Percentiles rank a stretch among this genome's conserved stretches.
Evolutionary conservation across 2,797 vertebrate species (phyloP).

Genomic region (Phylloscopus collybita): DNA sequence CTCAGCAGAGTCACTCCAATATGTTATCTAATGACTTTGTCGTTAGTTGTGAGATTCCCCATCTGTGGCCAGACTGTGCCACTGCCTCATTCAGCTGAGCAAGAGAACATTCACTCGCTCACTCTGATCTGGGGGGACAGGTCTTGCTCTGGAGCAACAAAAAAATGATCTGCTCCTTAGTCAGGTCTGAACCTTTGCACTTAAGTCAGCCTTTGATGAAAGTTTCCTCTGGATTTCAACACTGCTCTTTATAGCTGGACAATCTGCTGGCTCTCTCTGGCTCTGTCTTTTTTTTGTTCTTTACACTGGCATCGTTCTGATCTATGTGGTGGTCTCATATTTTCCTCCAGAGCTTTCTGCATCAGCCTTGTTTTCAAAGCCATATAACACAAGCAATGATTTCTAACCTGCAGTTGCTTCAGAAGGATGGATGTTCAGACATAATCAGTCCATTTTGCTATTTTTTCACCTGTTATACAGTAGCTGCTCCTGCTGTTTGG

Average conservation of each 20-base stretch:
- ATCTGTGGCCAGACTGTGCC: slow-evolving; percentile 46
- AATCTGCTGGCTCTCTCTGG: not conserved
- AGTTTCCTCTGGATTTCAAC: not conserved
- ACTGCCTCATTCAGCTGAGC: not conserved
- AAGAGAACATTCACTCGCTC: not conserved
- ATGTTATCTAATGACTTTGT: slow-evolving; percentile 14
- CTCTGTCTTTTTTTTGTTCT: not conserved
- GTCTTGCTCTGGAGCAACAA: slow-evolving; percentile 17
- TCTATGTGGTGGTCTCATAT: slow-evolving; percentile 11
- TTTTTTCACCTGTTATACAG: slow-evolving; percentile 27
- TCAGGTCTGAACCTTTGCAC: slow-evolving; percentile 36
- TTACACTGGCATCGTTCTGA: not conserved
- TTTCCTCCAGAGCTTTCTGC: slow-evolving; percentile 15
- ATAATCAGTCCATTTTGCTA: not conserved
- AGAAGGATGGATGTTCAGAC: slow-evolving; percentile 12
- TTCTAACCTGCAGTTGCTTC: slow-evolving; percentile 26
- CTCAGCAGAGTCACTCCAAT: slow-evolving; percentile 35
- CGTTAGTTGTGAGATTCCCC: slow-evolving; percentile 45
- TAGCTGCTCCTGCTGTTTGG: not conserved
- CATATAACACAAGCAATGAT: slow-evolving; percentile 26
- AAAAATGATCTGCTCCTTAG: slow-evolving; percentile 35
- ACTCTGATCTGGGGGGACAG: not conserved
- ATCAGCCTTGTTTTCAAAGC: slow-evolving; percentile 17
- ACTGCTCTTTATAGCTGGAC: not conserved
- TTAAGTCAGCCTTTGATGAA: slow-evolving; percentile 24